These are phyloP conservation scores for Chloropsis hardwickii DNA, from an alignment of 2,113 vertebrate species.

Conservation along the genomic window DNA sequence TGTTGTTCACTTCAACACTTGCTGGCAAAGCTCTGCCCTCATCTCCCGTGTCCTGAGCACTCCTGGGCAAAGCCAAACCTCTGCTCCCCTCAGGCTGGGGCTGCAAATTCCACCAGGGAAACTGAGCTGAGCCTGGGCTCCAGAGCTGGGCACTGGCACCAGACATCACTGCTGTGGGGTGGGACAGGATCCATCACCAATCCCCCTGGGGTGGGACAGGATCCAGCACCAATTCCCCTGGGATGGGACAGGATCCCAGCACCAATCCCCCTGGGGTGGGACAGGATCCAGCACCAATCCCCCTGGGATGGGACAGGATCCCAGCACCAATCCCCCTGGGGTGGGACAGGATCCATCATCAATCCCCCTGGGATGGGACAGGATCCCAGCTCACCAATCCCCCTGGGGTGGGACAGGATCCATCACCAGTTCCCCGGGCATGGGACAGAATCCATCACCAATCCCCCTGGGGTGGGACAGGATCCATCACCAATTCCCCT, in stretches of 20 bases:
- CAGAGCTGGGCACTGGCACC: fast-evolving
- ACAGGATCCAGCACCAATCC: neutral
- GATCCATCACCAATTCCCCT: neutral
- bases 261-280: fast-evolving
- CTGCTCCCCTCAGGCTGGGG: fast-evolving
- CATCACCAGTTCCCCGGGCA: fast-evolving
- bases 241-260: neutral
- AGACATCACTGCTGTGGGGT: fast-evolving
- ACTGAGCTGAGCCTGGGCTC: neutral
- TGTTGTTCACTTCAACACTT: neutral
- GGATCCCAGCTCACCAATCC: neutral
- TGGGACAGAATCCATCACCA: neutral
- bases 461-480: too few relatives aligned
- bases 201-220: neutral
- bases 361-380: neutral
- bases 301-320: fast-evolving
- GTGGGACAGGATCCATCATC: neutral
- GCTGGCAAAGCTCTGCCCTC: neutral
- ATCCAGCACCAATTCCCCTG: neutral
- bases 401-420: neutral
- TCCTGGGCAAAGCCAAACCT: neutral
- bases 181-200: neutral
- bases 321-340: neutral
- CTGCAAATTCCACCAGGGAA: neutral
- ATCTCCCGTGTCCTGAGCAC: neutral